Evolutionary conservation across 1,140 invertebrate species (phyloP).

Genomic region (Euura lappo): DNA sequence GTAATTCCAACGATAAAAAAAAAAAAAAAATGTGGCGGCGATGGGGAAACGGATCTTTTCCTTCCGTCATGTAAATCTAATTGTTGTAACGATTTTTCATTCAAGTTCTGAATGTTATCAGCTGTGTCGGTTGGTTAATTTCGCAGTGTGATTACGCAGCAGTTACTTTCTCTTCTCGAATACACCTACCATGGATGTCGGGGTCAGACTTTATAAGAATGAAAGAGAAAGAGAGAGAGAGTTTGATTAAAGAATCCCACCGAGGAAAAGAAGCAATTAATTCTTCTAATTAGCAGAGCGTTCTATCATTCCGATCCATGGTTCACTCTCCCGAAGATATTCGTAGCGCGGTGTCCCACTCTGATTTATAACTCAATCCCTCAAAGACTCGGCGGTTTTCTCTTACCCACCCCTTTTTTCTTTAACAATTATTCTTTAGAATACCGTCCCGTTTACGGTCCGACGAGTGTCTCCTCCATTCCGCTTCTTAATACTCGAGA

Average conservation of each 20-base stretch:
- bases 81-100: too few species aligned
- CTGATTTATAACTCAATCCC: neutral
- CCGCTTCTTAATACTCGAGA: too few species aligned
- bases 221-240: neutral
- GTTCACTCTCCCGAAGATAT: neutral
- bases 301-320: neutral
- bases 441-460: neutral
- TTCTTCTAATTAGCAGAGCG: conserved; percentile 3
- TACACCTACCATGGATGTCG: neutral
- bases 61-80: too few species aligned
- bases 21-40: too few species aligned
- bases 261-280: neutral
- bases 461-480: neutral
- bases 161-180: neutral
- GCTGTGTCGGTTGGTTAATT: neutral
- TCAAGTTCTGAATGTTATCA: neutral
- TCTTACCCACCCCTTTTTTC: neutral
- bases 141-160: neutral
- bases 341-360: neutral
- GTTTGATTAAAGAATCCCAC: neutral
- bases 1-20: too few species aligned
- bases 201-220: neutral
- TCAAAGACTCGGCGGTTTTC: neutral
- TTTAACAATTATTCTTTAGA: neutral
- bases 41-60: too few species aligned